Evolutionary conservation across 2,797 vertebrate genomes (phyloP), one percentile per base, ranked within the genome.

Genomic region (Chlorospingus semifuscus): DNA sequence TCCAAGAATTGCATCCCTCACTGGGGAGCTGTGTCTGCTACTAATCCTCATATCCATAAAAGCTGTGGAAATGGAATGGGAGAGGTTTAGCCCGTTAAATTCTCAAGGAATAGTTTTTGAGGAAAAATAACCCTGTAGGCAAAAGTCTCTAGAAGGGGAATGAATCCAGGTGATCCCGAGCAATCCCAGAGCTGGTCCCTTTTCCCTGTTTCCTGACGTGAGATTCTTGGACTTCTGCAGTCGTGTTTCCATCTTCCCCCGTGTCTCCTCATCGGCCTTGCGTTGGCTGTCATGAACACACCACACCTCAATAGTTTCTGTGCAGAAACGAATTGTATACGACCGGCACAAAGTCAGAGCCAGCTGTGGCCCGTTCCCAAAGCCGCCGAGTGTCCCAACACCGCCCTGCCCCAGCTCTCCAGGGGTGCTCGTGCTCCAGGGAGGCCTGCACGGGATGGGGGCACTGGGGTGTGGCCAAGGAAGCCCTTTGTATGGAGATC

Each of bases 221-320:
- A 96, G 94, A 97, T 98, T 98, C 98, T 98, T 98, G 98, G 98
- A 98, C 98, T 97, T 63, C 98, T 97, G 97, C 97, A 50, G 85
- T 96, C 95, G 82, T 89, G 86, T 94, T 89, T 79, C 19, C 95
- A 92, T 96, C 90, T 69, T 83, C 92, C 89, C 81, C 79, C n/a
- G 1, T 94, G 96, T 98, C 93, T 97, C 74, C 88, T 97, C 96
- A 97, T 96, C 77, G 93, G 87, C 96, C 94, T 90, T 86, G 89
- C 26, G 8, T 79, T 47, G 90, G 93, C 97, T 92, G 47, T 96
- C 96, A 83, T 95, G 49, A 93, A 71, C 4, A 17, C 84, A n/a
- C 89, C 42, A 29, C 84, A 61, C 79, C 61, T 84, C 70, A 8
- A 7, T 7, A 12, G 93, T 97, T 97, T 97, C 95, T 93, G 64